Evolutionary conservation across 2,113 vertebrate genomes (phyloP), one percentile per base, ranked within the genome.

Genomic region (Psettodes erumei): DNA sequence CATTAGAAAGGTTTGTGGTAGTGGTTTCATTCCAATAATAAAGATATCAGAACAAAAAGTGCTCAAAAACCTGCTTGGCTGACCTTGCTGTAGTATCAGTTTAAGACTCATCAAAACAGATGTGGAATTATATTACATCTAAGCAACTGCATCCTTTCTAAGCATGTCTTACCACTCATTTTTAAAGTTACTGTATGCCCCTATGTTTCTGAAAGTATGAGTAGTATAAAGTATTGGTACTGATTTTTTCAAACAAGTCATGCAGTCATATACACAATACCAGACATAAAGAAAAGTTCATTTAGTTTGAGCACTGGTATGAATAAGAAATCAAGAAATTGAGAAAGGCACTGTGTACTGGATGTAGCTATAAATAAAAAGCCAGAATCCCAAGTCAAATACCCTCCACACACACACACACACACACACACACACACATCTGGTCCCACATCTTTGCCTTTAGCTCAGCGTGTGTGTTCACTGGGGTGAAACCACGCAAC

Each of bases 401-500:
- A 21, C 16, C 11, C 35, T 37, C 35, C 11, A 47, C 23, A 54
- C 4, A 50, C 9, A 38, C 37, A 37, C 23, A 51, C 11, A 47
- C 55, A 64, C 43, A 25, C 40, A 66, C 15, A 62, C 60, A 56
- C 50, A 74, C 19, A 55, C 42, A 70, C 42, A 35, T 2, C 45
- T 8, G 19, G 35, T 28, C 54, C 59, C 54, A 55, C n/a, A 70
- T 33, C 21, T 68, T 78, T 71, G 48, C 64, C 70, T 77, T 69
- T 71, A 54, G 64, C 67, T 66, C 63, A 53, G 62, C 25, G 71
- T 83, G 62, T 55, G 50, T 58, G 70, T 59, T 77, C 64, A 79
- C 55, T 62, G 74, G 79, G 64, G 66, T 88, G 83, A 75, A 75
- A 68, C 75, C 68, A 23, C 72, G 50, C 79, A 73, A 67, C 56